These are phyloP conservation scores for Formicarius rufipectus DNA, from an alignment of 2,113 vertebrate genomes.

Conservation along the genomic window DNA sequence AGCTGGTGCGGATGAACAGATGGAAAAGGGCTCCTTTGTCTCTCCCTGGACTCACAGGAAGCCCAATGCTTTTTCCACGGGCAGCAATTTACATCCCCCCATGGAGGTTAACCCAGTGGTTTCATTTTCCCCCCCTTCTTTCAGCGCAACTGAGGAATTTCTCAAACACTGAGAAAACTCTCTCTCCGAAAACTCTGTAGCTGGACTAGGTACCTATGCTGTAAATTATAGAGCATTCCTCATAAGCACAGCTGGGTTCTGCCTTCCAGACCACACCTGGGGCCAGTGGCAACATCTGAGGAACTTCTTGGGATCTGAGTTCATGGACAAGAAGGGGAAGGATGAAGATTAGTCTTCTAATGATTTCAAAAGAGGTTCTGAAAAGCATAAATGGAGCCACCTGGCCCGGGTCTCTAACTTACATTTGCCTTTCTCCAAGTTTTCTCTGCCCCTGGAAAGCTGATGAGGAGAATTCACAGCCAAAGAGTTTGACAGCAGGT, in stretches of 20 bases:
- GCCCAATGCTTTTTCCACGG: background rate
- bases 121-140: background rate
- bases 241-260: background rate
- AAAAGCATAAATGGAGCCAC: background rate
- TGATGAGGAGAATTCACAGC: background rate
- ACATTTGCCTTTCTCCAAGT: background rate
- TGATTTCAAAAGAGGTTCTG: background rate
- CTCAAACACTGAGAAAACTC: background rate
- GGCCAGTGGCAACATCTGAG: background rate
- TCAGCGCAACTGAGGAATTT: background rate
- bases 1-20: background rate
- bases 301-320: background rate
- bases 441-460: background rate
- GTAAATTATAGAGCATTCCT: background rate
- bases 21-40: background rate
- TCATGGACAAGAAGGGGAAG: background rate
- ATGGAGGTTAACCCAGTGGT: background rate
- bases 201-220: background rate
- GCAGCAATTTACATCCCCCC: background rate
- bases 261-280: background rate
- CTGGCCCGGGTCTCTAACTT: background rate
- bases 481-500: background rate
- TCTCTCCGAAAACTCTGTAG: background rate
- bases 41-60: background rate
- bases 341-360: background rate